phyloP scores from a whole-genome alignment of 2,113 vertebrate species.

The Ceyx cyanopectus region DNA sequence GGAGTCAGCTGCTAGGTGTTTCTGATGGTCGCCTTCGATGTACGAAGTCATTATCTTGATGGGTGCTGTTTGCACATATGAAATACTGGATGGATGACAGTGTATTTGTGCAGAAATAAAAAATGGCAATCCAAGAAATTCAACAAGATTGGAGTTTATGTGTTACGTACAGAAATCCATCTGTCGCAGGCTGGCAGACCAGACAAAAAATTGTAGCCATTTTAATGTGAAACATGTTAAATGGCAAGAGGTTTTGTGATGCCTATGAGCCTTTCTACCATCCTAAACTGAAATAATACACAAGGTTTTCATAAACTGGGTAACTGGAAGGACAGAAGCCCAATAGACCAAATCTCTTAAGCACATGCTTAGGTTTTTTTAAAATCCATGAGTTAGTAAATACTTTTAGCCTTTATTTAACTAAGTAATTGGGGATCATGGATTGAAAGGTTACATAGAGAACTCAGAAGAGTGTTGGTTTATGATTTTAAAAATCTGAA shows the following conservation, averaged over 20 bases:
- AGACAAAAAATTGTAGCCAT: not conserved
- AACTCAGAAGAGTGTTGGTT: not conserved
- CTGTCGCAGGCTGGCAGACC: not conserved
- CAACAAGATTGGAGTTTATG: not conserved
- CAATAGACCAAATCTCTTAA: not conserved
- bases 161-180: not conserved
- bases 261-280: not conserved
- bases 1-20: not conserved
- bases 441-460: not conserved
- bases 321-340: not conserved
- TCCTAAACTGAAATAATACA: not conserved
- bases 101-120: conserved; percentile 64
- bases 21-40: not conserved
- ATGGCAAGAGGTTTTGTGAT: not conserved
- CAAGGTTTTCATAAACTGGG: not conserved
- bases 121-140: not conserved
- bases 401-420: not conserved
- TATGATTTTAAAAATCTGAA: not conserved
- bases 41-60: not conserved
- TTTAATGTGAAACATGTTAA: not conserved
- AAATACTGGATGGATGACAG: not conserved
- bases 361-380: not conserved
- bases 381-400: not conserved
- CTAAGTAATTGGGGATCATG: not conserved
- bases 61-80: not conserved